Conservation (phyloP, 2,113 vertebrate genomes). For the Elgaria multicarinata region DNA sequence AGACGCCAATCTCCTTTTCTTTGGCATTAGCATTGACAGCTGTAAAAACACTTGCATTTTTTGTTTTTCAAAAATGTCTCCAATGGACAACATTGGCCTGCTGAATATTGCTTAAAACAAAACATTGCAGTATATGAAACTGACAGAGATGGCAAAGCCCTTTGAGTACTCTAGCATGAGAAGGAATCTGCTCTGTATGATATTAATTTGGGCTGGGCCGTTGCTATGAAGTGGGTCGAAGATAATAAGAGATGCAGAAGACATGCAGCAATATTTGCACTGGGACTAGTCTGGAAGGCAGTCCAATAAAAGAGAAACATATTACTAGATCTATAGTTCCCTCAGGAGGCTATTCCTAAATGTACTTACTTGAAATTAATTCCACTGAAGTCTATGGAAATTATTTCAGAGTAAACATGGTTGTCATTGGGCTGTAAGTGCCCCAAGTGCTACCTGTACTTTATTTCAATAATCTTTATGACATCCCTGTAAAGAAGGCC, state of each 20-base stretch:
- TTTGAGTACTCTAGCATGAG: not conserved
- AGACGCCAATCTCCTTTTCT: not conserved
- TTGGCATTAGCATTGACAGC: not conserved
- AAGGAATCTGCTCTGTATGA: not conserved
- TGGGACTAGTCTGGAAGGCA: not conserved
- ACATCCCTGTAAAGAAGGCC: not conserved
- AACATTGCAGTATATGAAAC: not conserved
- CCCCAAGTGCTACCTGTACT: too few relatives aligned
- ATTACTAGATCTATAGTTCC: not conserved
- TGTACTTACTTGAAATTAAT: not conserved
- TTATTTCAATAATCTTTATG: not conserved
- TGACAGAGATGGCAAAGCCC: not conserved
- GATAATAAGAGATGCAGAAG: not conserved
- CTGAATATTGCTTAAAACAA: not conserved
- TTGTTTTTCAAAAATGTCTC: not conserved
- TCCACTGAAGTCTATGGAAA: not conserved
- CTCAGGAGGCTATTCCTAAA: not conserved
- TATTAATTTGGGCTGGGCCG: not conserved
- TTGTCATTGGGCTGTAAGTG: not conserved
- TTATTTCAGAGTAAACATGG: not conserved
- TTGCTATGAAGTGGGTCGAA: not conserved
- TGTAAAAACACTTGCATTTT: not conserved
- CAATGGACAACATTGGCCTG: not conserved
- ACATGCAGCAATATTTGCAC: not conserved
- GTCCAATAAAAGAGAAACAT: not conserved